Base-by-base conservation (phyloP, 2,797 vertebrate species). In the Esox masquinongy region DNA sequence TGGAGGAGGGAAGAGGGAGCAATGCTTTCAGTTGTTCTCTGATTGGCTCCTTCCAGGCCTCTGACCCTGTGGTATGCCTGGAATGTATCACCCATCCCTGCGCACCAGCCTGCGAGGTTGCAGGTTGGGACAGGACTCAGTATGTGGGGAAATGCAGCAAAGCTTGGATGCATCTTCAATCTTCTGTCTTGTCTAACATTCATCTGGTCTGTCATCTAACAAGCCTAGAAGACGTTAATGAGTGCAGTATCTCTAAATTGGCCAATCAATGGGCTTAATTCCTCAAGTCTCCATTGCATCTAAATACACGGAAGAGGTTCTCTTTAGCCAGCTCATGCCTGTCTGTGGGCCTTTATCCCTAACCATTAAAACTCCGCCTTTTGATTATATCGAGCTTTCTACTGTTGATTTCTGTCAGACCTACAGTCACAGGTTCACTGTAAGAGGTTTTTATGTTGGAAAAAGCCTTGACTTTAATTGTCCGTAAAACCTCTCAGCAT, bases 41-140 rank as follows among this genome's bases (percentile, higher is more conserved):
- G 85, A 93, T 94, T 93, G 91, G 92, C 81, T 90, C 87, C 87
- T 88, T 87, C 81, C 83, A 86, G 87, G 82, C 84, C 88, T 85
- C 84, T 89, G 90, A 92, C 91, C 90, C 86, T 69, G 49, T 77
- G 93, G 92, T 90, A 94, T 95, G 86, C 76, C 19, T 81, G 92
- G 93, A 94, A 95, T 95, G 92, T 91, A 84, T 91, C 79, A 76
- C 84, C 86, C 86, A 90, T 84, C 86, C 88, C 80, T 83, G 88
- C 88, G 89, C 79, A 88, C 88, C 88, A 88, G 92, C 88, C 89
- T 91, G 90, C 87, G 86, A 86, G 92, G 83, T 86, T 92, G 91
- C 93, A 94, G 92, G 92, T 94, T 92, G 90, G 91, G 90, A 93
- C 92, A 89, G 63, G 80, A 76, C 76, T 77, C 80, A 82, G 83